Base-by-base conservation (phyloP, 1,140 invertebrate genomes). In the Chelonus insularis region DNA sequence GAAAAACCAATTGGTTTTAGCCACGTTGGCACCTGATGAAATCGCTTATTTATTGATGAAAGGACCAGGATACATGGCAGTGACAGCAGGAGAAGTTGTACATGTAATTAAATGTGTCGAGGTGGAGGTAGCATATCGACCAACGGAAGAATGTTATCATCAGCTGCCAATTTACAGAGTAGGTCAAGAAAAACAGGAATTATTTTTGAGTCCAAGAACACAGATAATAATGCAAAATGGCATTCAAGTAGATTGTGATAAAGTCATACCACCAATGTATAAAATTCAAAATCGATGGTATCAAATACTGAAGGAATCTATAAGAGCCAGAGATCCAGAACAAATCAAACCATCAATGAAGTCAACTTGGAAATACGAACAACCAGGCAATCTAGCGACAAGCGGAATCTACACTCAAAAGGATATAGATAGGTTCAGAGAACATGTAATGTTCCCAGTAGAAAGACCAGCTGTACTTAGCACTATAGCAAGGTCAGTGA, bases 1-100 rank as follows among this genome's bases (percentile, higher is more conserved):
- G 1, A n/a, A 64, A 18, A 64, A 67, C 12, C 16, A 34, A 0
- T 23, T 69, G 1, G 25, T 18, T 5, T 11, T 66, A n/a, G 68
- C 63, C 4, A 14, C 6, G 1, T 8, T 1, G 6, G 9, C 21
- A 4, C 67, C 69, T 0, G 58, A 63, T 1, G 48, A 61, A 36
- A 69, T 71, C 47, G 69, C 67, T 0, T 60, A 55, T 21, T 36
- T 23, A 4, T 54, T 63, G 1, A 67, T 63, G 54, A 65, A 65
- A 16, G 20, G 16, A 1, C 48, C 12, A n/a, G 67, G 67, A 0
- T 64, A 67, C 9, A 60, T 56, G n/a, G 63, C 60, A 2, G 4
- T 54, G 1, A 29, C 57, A 2, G 20, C 60, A 1, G 59, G 64
- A 9, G 67, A 66, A 48, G 37, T 60, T 0, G 29, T 68, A 1